A percentile compares a stretch with the other conserved stretches of the same genome.
phyloP scores from a whole-genome alignment of 1,140 invertebrate species.

The Bombus sylvicola region DNA sequence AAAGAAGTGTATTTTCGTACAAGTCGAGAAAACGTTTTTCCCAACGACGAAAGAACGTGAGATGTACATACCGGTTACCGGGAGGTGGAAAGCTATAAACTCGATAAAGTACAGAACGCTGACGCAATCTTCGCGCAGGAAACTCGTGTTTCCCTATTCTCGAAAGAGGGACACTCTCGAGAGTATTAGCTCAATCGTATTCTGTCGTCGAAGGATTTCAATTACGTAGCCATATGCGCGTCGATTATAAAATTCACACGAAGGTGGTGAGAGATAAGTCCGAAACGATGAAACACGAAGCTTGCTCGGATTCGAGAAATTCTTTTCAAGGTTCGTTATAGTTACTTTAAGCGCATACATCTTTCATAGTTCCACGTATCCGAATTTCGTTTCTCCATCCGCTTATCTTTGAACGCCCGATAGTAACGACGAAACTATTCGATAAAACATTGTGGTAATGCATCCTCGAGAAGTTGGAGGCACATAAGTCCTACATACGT shows the following conservation, averaged over 20 bases:
- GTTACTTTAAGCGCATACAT: too few species aligned
- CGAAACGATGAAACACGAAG: neutral
- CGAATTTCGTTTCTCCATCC: neutral
- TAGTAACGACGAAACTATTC: neutral
- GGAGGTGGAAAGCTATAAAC: constrained; percentile 38
- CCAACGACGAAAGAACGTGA: neutral
- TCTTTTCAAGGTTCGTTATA: neutral
- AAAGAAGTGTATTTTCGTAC: neutral
- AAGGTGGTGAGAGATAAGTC: neutral
- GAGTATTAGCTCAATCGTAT: constrained; percentile 29
- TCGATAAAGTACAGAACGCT: constrained; percentile 43
- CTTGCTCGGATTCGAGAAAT: neutral
- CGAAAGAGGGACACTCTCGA: constrained; percentile 13
- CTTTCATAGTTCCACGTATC: too few species aligned
- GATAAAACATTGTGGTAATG: neutral
- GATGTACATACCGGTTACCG: constrained; percentile 33
- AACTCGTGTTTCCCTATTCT: constrained; percentile 32
- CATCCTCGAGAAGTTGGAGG: neutral
- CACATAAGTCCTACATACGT: constrained; percentile 61
- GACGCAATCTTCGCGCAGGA: constrained; percentile 43
- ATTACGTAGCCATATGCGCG: neutral
- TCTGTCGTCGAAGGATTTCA: constrained; percentile 9
- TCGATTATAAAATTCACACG: constrained; percentile 3
- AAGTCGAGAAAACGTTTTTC: neutral
- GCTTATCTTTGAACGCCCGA: neutral